phyloP scores from a whole-genome alignment of 2,888 invertebrate species.

The Andrena chrysosceles region DNA sequence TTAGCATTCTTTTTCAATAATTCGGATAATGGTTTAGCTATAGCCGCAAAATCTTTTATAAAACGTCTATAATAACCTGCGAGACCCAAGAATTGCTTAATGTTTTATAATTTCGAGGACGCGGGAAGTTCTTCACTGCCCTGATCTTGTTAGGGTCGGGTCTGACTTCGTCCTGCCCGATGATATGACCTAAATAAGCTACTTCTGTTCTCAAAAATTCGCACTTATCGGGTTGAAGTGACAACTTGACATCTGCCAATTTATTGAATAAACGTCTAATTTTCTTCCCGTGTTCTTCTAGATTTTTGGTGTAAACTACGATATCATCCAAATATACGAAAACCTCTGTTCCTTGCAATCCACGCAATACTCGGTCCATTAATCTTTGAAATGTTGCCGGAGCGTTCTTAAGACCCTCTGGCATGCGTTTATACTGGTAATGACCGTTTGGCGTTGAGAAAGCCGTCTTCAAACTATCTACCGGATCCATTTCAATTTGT shows the following conservation, averaged over 20 bases:
- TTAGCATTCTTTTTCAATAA: slow-evolving; percentile 3
- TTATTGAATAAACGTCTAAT: background rate
- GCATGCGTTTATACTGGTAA: background rate
- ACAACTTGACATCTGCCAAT: background rate
- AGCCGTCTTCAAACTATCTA: background rate
- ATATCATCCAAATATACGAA: background rate
- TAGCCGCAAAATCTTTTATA: background rate
- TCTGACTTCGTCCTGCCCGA: background rate
- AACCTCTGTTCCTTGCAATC: background rate
- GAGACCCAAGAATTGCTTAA: too few relatives aligned
- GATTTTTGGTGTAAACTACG: background rate
- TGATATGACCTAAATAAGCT: background rate
- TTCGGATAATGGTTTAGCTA: slow-evolving; percentile 10
- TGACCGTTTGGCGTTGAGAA: background rate
- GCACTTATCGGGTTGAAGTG: background rate
- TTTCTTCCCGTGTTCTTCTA: slow-evolving; percentile 1
- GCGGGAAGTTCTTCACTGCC: too few relatives aligned
- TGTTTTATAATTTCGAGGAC: too few relatives aligned
- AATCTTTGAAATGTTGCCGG: background rate
- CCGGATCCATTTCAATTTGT: slow-evolving; percentile 6
- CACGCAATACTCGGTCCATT: background rate
- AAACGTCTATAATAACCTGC: background rate
- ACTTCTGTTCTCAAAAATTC: background rate
- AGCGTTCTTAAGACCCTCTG: background rate
- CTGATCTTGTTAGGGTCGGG: too few relatives aligned